Base-by-base conservation (phyloP, 2,113 vertebrate species). In the Pelecanus crispus region DNA sequence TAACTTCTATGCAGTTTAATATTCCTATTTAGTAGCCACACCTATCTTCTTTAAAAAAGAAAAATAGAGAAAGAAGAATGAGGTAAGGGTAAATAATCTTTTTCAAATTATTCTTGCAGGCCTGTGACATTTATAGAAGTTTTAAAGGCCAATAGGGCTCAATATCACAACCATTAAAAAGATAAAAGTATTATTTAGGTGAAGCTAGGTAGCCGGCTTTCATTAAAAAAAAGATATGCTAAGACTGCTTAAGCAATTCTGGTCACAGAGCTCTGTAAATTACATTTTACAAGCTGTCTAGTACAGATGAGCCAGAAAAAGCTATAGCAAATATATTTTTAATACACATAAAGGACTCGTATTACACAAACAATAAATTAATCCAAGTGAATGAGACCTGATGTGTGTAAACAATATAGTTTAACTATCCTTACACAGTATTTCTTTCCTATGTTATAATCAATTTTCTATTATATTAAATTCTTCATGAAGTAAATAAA, bases 401-500 rank as follows among this genome's bases (percentile, higher is more conserved):
- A 68, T n/a, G 2, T 22, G 5, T 49, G 25, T 21, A 74, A 88
- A 81, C 17, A 93, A 16, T 16, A 19, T 31, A 77, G 22, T 3
- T 66, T 59, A 84, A 36, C 29, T 83, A 19, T 38, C 50, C 21
- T 55, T 34, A 32, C 17, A n/a, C 9, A 70, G 34, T 71, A 53
- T 73, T 87, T 70, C 24, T 86, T 87, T 75, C 29, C 17, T 63
- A 71, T 22, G 26, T 22, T 92, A 67, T 13, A 77, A n/a, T 53
- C 12, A 65, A 47, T 89, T 75, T 94, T 94, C 47, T 83, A 58
- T 34, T 59, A 36, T 1, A 95, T 81, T 73, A 70, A 97, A 95
- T 80, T 94, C 45, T 90, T 96, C 40, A 86, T 88, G 80, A 92
- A 42, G 42, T 56, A 94, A 88, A 90, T 65, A 84, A 96, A 78